A percentile compares a stretch with the other conserved stretches of the same genome.
Conservation (phyloP, 2,113 vertebrate genomes). For the Agapornis roseicollis region DNA sequence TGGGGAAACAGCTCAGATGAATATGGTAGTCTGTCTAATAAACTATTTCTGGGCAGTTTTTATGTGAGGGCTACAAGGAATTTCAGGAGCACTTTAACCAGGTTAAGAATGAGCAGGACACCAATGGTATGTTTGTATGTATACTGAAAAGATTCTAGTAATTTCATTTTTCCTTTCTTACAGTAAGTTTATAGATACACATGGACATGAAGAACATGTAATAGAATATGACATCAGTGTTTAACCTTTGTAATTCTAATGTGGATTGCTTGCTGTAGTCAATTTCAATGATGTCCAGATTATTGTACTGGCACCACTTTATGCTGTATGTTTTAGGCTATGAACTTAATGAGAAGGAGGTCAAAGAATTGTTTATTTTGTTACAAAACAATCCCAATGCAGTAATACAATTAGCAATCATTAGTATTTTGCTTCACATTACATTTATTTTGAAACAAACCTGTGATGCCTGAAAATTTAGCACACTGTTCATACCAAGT, state of each 20-base stretch:
- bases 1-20: neutral
- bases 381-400: neutral
- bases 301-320: neutral
- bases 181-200: neutral
- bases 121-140: neutral
- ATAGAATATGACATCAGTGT: neutral
- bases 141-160: neutral
- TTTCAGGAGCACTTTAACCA: neutral
- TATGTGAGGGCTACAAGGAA: neutral
- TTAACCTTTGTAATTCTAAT: neutral
- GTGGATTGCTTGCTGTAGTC: neutral
- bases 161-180: neutral
- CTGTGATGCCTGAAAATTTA: neutral
- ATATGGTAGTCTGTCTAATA: neutral
- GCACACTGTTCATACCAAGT: neutral
- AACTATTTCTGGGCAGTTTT: neutral
- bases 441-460: neutral
- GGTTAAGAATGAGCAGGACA: neutral
- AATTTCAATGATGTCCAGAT: neutral
- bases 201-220: neutral
- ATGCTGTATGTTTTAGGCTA: neutral
- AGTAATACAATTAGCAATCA: neutral
- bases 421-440: neutral
- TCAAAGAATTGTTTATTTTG: neutral
- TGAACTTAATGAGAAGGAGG: neutral